Evolutionary conservation across 2,888 invertebrate genomes (phyloP).

Genomic region (Hypercompe scribonia): DNA sequence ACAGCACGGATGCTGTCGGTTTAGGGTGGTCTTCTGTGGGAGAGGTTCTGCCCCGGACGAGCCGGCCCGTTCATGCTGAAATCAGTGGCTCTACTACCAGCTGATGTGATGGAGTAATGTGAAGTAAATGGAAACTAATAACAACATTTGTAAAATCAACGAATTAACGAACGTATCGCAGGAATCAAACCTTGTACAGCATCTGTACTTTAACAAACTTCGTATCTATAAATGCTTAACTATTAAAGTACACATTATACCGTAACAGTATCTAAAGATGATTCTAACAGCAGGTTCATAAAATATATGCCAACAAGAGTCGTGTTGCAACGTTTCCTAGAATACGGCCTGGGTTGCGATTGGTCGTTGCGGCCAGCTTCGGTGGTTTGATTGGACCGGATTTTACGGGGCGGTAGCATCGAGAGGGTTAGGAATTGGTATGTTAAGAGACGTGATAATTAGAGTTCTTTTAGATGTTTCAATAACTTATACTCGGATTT

Average conservation of each 20-base stretch:
- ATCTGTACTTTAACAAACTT: background rate
- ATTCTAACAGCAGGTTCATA: background rate
- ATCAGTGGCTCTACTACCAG: no score
- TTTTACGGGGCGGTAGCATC: conserved; percentile 31
- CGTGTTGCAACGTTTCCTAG: conserved; percentile 32
- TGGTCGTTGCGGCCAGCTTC: conserved; percentile 43
- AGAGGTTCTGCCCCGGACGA: no score
- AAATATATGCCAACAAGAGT: background rate
- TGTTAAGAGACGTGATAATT: background rate
- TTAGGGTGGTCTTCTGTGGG: no score
- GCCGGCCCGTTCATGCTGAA: no score
- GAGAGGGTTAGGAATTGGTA: conserved; percentile 26
- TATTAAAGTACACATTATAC: background rate
- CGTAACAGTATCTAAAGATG: background rate
- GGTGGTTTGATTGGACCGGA: conserved; percentile 51
- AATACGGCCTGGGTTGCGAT: conserved; percentile 30
- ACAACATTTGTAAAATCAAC: background rate
- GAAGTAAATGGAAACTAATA: background rate
- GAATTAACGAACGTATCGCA: background rate
- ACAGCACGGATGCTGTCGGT: no score
- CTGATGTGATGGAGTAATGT: no score
- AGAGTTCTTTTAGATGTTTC: background rate
- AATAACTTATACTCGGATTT: background rate
- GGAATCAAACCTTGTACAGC: background rate
- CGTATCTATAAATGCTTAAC: background rate